Base-by-base conservation (phyloP, 2,113 vertebrate species). In the Maccullochella peelii region DNA sequence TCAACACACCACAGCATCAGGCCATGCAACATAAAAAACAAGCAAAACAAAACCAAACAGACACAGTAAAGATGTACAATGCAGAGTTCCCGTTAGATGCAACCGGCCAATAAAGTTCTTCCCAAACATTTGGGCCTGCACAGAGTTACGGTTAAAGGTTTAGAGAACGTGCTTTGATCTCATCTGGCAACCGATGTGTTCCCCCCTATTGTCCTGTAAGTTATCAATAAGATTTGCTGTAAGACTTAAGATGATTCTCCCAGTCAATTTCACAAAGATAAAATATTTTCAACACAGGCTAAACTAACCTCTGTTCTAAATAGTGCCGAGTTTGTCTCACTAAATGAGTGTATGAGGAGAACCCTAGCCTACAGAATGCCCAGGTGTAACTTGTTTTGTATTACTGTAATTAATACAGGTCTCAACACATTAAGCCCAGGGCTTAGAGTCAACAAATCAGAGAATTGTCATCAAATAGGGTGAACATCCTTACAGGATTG, bases 11-110 rank as follows among this genome's bases (percentile, higher is more conserved):
- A 90, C 85, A 88, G 89, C 91, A 84, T 90, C 77, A 88, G 88
- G 91, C 90, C 94, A 95, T 95, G 93, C 94, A 94, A 92, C 85
- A 59, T 20, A 16, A 73, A 61, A 67, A 77, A 89, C 85, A 85
- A 91, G 88, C 89, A 91, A 82, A 82, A 86, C 66, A 72, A 82
- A 82, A 87, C 50, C 30, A 81, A 69, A 88, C 58, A 70, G 49
- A 86, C 44, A 87, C 81, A 71, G 66, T 50, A 62, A 52, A 59
- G 44, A 85, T 84, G 79, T 74, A 70, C 23, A 73, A 86, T 71
- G 81, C 71, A 88, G 82, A 90, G 73, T 72, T 87, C 86, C 52
- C 44, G 30, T 62, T 68, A 79, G 76, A 88, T 30, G 30, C n/a
- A 73, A 76, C 14, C 27, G 18, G 27, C 10, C 16, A 59, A 49